These are phyloP conservation scores for Cordylochernes scorpioides DNA, from an alignment of 2,888 invertebrate genomes.

Conservation along the genomic window DNA sequence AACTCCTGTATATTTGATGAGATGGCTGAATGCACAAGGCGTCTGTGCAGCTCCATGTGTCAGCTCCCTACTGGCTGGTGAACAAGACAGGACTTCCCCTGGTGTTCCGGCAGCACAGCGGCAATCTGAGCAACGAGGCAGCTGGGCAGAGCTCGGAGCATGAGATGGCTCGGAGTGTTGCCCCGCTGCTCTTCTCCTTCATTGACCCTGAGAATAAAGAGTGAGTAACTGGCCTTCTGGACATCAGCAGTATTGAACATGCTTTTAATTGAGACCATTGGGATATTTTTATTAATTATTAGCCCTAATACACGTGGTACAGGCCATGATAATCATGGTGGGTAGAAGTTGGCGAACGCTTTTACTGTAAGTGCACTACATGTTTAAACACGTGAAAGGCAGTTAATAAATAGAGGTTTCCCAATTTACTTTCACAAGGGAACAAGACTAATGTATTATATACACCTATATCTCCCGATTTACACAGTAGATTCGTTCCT, in stretches of 20 bases:
- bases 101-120: constrained; percentile 70
- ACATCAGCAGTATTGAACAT: constrained; percentile 39
- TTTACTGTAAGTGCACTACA: too few relatives aligned
- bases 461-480: too few relatives aligned
- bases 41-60: constrained; percentile 46
- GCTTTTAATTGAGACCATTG: neutral
- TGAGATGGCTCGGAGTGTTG: constrained; percentile 69
- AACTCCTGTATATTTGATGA: too few relatives aligned
- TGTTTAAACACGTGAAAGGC: too few relatives aligned
- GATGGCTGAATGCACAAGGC: too few relatives aligned
- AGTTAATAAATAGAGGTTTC: too few relatives aligned
- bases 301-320: neutral
- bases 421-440: too few relatives aligned
- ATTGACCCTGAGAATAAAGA: constrained; percentile 73
- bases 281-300: neutral
- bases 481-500: too few relatives aligned
- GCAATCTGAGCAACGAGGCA: constrained; percentile 39
- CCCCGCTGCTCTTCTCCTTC: constrained; percentile 76
- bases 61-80: constrained; percentile 75
- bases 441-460: too few relatives aligned
- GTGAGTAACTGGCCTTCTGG: too few relatives aligned
- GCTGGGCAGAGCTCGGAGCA: constrained; percentile 74
- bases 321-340: constrained; percentile 18
- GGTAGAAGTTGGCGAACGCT: constrained; percentile 44
- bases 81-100: constrained; percentile 88